Conservation (phyloP, 2,888 invertebrate species). For the Microchrysa polita region DNA sequence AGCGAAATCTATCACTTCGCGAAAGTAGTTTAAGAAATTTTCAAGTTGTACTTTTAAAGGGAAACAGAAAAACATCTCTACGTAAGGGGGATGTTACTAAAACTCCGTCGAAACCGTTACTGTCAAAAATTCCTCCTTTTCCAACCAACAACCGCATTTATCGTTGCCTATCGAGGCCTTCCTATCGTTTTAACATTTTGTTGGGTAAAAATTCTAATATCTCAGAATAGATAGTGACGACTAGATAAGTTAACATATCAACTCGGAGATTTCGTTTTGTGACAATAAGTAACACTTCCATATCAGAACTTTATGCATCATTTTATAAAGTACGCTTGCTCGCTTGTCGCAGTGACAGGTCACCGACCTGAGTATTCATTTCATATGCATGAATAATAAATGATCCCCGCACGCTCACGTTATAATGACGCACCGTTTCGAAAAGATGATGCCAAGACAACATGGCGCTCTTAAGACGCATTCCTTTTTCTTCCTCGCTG, state of each 20-base stretch:
- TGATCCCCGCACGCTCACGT: neutral
- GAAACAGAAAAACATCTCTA: neutral
- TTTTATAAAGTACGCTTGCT: conserved; percentile 30
- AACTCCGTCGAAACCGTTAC: conserved; percentile 39
- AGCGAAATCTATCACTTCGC: neutral
- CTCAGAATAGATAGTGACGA: conserved; percentile 65
- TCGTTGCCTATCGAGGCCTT: conserved; percentile 43
- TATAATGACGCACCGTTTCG: neutral
- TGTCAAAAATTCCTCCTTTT: conserved; percentile 43
- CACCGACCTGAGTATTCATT: conserved; percentile 8
- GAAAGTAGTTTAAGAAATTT: neutral
- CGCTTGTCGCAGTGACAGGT: conserved; percentile 24
- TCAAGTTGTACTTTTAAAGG: neutral
- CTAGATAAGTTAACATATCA: conserved; percentile 66
- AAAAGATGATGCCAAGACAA: neutral
- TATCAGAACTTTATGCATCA: conserved; percentile 45
- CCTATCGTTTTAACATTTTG: conserved; percentile 46
- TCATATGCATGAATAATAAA: neutral
- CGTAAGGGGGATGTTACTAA: conserved; percentile 26
- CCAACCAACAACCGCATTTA: conserved; percentile 41
- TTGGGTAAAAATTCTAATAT: conserved; percentile 60
- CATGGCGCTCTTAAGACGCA: neutral
- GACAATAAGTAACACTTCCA: conserved; percentile 36
- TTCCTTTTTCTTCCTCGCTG: too few species aligned
- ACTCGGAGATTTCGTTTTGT: conserved; percentile 59